Conservation (phyloP, 2,113 vertebrate species). For the Caranx melampygus region DNA sequence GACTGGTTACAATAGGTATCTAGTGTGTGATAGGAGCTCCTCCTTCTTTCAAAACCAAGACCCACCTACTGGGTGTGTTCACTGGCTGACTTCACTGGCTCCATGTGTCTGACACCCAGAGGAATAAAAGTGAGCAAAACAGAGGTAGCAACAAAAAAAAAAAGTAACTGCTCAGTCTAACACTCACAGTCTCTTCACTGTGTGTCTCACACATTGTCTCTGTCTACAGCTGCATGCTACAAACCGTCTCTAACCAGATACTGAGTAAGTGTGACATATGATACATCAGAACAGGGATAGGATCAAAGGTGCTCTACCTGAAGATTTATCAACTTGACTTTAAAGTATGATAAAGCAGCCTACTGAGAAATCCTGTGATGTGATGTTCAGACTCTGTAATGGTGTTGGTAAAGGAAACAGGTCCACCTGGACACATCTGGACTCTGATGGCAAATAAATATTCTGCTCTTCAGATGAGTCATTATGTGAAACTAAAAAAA, state of each 20-base stretch:
- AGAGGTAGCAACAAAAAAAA: neutral
- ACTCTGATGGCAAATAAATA: neutral
- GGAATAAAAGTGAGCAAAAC: neutral
- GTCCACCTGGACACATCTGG: neutral
- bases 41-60: neutral
- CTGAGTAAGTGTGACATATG: neutral
- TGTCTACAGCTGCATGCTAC: neutral
- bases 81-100: neutral
- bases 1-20: neutral
- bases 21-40: neutral
- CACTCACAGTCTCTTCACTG: neutral
- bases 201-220: too few species aligned
- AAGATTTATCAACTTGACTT: neutral
- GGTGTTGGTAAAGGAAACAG: neutral
- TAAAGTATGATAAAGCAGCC: neutral
- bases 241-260: neutral
- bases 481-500: neutral
- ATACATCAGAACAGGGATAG: too few species aligned
- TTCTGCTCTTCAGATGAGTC: too few species aligned
- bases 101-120: neutral
- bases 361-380: neutral
- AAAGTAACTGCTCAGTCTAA: neutral
- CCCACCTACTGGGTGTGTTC: constrained; percentile 2
- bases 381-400: neutral
- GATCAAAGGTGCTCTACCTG: neutral